Conservation (phyloP, 2,797 vertebrate species). For the Aeoliscus strigatus region DNA sequence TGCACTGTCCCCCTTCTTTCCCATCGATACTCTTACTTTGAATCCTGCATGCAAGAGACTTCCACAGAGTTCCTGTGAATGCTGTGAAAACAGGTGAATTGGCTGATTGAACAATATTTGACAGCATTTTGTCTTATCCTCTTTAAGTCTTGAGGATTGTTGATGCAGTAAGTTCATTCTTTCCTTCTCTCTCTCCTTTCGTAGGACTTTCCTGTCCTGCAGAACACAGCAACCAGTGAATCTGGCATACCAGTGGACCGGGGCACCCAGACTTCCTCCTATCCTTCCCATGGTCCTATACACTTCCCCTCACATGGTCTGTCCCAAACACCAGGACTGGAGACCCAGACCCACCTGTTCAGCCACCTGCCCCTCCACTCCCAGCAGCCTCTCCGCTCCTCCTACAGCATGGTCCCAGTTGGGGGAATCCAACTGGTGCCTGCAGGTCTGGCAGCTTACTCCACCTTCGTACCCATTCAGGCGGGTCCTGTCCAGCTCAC, state of each 20-base stretch:
- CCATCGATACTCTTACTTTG: constrained; percentile 31
- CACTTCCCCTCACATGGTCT: constrained; percentile 54
- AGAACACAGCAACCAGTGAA: constrained; percentile 40
- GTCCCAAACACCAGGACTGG: constrained; percentile 49
- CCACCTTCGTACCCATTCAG: constrained; percentile 92
- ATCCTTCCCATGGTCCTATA: constrained; percentile 57
- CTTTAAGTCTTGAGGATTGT: too few relatives aligned
- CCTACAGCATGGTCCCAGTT: constrained; percentile 86
- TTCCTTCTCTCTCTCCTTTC: background rate
- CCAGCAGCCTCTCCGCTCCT: constrained; percentile 82
- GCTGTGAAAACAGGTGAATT: constrained; percentile 24
- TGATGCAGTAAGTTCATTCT: background rate
- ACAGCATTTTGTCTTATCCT: background rate
- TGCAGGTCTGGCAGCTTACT: constrained; percentile 86
- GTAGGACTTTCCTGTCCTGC: constrained; percentile 48
- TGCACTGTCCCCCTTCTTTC: constrained; percentile 25
- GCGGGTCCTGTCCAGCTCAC: constrained; percentile 89
- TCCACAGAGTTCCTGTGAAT: constrained; percentile 55
- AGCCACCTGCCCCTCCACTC: constrained; percentile 97
- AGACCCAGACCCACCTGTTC: constrained; percentile 83
- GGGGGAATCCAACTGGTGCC: constrained; percentile 94
- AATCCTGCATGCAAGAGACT: constrained; percentile 50
- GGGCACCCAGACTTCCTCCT: constrained; percentile 71
- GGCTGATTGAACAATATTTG: constrained; percentile 3
- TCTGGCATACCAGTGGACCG: constrained; percentile 60